phyloP scores from a whole-genome alignment of 2,888 invertebrate genomes.

The Cyrtodaria siliqua region DNA sequence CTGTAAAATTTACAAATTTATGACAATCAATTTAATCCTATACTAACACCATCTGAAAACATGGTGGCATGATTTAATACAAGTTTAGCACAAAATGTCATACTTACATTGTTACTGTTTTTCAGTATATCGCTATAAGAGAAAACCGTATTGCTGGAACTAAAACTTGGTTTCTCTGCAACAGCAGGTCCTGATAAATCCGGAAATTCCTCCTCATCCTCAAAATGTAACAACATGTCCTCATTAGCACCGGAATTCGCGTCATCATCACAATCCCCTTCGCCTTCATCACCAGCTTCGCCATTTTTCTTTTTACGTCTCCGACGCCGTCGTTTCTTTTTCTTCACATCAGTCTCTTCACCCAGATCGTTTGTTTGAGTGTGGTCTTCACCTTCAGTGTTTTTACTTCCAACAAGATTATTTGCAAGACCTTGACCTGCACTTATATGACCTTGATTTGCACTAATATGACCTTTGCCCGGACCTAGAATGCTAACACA shows the following conservation, averaged over 20 bases:
- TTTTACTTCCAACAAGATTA: neutral
- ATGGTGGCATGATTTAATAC: too few relatives aligned
- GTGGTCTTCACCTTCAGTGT: constrained; percentile 18
- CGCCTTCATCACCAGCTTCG: constrained; percentile 52
- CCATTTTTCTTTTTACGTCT: constrained; percentile 47
- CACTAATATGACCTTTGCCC: constrained; percentile 8
- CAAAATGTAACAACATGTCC: constrained; percentile 77
- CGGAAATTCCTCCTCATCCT: constrained; percentile 84
- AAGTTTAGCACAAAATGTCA: neutral
- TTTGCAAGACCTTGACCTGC: neutral
- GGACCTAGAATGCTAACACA: neutral
- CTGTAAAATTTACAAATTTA: too few relatives aligned
- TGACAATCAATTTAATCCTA: too few relatives aligned
- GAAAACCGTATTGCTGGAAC: constrained; percentile 47
- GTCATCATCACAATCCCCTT: constrained; percentile 40
- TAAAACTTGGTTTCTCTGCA: constrained; percentile 32
- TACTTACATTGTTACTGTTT: constrained; percentile 44
- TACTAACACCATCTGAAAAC: too few relatives aligned
- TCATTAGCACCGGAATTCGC: constrained; percentile 48
- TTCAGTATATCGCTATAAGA: constrained; percentile 81
- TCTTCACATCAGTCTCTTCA: constrained; percentile 35
- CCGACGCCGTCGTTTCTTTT: constrained; percentile 49
- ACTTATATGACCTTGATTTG: neutral
- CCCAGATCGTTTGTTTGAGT: constrained; percentile 1
- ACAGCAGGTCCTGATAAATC: constrained; percentile 63